A percentile compares a stretch with the other conserved stretches of the same genome.
These are phyloP conservation scores for Parnassius apollo DNA, from an alignment of 2,888 invertebrate species.

Conservation along the genomic window DNA sequence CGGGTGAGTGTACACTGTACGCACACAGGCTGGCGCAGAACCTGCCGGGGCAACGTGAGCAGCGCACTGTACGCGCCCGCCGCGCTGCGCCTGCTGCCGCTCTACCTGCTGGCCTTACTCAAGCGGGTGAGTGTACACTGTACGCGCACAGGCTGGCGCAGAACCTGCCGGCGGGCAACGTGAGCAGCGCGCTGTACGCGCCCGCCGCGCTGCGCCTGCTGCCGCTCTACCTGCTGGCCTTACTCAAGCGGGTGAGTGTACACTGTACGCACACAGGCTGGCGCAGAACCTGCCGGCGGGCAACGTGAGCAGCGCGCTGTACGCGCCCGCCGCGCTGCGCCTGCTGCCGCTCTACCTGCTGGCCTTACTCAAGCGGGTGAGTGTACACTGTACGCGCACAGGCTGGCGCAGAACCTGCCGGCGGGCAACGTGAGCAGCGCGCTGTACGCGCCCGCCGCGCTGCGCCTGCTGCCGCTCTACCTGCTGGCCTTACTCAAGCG, in stretches of 20 bases:
- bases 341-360: too few relatives aligned
- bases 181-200: background rate
- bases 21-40: too few relatives aligned
- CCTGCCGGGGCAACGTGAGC: background rate
- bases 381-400: too few relatives aligned
- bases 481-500: too few relatives aligned
- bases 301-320: too few relatives aligned
- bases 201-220: background rate
- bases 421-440: too few relatives aligned
- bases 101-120: background rate
- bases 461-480: too few relatives aligned
- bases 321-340: too few relatives aligned
- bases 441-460: too few relatives aligned
- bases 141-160: too few relatives aligned
- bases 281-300: background rate
- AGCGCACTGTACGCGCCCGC: background rate
- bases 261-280: background rate
- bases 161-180: background rate
- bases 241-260: conserved; percentile 87
- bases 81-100: background rate
- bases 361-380: too few relatives aligned
- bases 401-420: too few relatives aligned
- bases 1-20: conserved; percentile 77
- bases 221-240: background rate
- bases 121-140: background rate